phyloP scores from a whole-genome alignment of 2,797 vertebrate species.

The Anguilla pacifica region DNA sequence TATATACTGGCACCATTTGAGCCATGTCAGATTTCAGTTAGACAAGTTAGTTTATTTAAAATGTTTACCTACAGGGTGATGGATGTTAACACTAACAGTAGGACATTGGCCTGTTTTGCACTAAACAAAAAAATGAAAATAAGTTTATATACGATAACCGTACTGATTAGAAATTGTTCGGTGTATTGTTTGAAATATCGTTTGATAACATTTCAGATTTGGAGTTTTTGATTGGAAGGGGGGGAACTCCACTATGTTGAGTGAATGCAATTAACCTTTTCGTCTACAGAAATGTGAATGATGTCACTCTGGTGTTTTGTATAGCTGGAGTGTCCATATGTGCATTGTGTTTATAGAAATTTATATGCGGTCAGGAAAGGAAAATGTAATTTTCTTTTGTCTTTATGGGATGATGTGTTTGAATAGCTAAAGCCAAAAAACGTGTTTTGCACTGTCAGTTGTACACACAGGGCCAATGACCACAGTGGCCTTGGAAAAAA shows the following conservation, averaged over 20 bases:
- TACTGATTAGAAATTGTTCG: background rate
- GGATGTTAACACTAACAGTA: background rate
- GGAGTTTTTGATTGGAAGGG: background rate
- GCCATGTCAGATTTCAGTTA: background rate
- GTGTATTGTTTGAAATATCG: background rate
- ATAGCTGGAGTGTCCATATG: background rate
- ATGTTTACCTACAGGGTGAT: slow-evolving; percentile 6
- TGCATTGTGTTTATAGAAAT: background rate
- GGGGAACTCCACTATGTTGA: background rate
- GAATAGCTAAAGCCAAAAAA: slow-evolving; percentile 19
- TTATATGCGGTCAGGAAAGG: background rate
- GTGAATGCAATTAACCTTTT: background rate
- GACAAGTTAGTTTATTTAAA: background rate
- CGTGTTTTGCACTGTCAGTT: slow-evolving; percentile 16
- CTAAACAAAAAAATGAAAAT: slow-evolving; percentile 4
- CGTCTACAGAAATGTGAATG: background rate
- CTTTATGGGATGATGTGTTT: background rate
- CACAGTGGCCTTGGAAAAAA: background rate
- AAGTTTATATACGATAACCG: background rate
- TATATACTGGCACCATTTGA: background rate
- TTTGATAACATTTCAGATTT: slow-evolving; percentile 1
- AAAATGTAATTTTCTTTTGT: background rate
- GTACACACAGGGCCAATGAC: background rate
- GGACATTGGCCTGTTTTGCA: background rate
- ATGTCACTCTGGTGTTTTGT: background rate